Conservation (phyloP, 2,797 vertebrate genomes). For the Podargus strigoides region DNA sequence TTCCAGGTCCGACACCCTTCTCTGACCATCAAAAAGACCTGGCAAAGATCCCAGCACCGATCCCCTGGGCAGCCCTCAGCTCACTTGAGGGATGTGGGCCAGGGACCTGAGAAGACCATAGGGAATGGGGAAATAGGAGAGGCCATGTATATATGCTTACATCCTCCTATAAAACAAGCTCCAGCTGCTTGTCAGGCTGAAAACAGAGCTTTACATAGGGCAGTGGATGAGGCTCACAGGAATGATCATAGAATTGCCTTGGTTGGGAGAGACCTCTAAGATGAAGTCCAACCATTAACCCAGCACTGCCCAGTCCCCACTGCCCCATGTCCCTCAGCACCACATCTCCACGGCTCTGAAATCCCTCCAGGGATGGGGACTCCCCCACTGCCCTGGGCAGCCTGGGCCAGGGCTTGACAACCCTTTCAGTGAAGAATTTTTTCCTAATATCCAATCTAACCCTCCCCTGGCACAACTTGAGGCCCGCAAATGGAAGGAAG, state of each 20-base stretch:
- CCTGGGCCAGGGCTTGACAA: too few species aligned
- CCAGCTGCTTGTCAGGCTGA: background rate
- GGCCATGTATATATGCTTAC: accelerated
- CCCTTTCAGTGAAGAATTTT: too few species aligned
- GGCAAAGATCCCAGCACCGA: background rate
- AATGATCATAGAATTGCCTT: too few species aligned
- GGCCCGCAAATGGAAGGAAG: background rate
- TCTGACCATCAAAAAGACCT: background rate
- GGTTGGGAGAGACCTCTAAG: too few species aligned
- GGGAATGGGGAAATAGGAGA: background rate
- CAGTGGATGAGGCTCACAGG: background rate
- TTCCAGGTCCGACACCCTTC: background rate
- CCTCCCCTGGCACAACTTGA: too few species aligned
- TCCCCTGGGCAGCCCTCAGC: background rate
- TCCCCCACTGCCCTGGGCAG: too few species aligned
- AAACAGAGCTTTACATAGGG: background rate
- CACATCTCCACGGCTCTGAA: too few species aligned
- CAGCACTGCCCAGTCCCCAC: too few species aligned
- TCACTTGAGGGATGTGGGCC: background rate
- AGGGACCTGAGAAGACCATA: background rate
- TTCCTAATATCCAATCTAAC: too few species aligned
- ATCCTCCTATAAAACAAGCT: background rate
- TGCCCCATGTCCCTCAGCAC: too few species aligned
- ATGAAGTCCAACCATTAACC: too few species aligned
- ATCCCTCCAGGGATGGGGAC: too few species aligned